Evolutionary conservation across 37 sponge, comb jelly and placozoan species (phyloP).

Genomic region (Corticium candelabrum): DNA sequence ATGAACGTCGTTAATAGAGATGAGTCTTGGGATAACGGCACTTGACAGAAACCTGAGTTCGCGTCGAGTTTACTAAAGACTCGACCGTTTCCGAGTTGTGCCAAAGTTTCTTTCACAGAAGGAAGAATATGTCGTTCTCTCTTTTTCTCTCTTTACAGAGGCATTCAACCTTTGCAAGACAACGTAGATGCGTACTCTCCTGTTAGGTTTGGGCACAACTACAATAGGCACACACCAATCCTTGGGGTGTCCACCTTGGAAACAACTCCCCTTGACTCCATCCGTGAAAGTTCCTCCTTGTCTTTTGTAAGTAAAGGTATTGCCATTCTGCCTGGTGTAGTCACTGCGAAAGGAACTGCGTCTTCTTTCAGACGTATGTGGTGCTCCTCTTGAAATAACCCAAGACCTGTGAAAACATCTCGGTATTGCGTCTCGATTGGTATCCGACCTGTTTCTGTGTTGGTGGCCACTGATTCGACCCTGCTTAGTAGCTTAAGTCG

Average conservation of each 20-base stretch:
- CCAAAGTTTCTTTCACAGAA: slow-evolving; percentile 15
- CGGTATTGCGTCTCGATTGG: too few species aligned
- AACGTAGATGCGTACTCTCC: slow-evolving; percentile 18
- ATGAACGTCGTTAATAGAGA: slow-evolving; percentile 22
- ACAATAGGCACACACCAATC: slow-evolving; percentile 22
- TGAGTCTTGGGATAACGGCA: slow-evolving; percentile 7
- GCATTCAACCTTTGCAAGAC: slow-evolving; percentile 17
- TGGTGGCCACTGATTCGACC: too few species aligned
- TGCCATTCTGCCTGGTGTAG: too few species aligned
- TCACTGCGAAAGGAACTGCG: too few species aligned
- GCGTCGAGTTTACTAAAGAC: slow-evolving; percentile 21
- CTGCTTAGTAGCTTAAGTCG: too few species aligned
- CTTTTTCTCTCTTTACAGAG: slow-evolving; percentile 3
- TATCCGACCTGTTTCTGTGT: too few species aligned
- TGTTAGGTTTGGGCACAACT: slow-evolving; percentile 17
- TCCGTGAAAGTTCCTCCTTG: too few species aligned
- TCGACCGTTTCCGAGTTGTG: slow-evolving; percentile 11
- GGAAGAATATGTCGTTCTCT: slow-evolving; percentile 18
- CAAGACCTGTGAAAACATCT: too few species aligned
- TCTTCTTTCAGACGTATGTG: too few species aligned
- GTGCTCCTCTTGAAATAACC: too few species aligned
- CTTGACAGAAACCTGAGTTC: slow-evolving; percentile 31
- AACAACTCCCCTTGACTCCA: slow-evolving; percentile 14
- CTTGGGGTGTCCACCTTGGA: slow-evolving; percentile 13
- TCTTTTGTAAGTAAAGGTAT: too few species aligned